Evolutionary conservation across 2,888 invertebrate species (phyloP), one percentile per base, ranked within the genome.

Genomic region (Minunthozetes semirufus): DNA sequence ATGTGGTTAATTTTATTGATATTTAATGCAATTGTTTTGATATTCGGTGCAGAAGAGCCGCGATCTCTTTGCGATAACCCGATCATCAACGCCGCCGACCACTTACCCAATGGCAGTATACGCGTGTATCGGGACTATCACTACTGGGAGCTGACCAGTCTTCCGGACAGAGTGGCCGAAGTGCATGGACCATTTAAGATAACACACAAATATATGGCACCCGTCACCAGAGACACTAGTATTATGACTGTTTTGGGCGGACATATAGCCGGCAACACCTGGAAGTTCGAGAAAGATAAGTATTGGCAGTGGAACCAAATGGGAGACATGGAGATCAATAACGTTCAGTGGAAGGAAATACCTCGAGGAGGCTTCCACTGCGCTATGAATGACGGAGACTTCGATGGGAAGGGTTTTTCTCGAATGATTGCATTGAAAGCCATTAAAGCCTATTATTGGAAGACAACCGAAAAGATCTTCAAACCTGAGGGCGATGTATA

Each of bases 131-230:
- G 61, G 8, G 61, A 27, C 27, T n/a, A 27, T 27, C 25, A 61
- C n/a, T 61, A 61, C 15, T 61, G 61, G 61, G 61, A 61, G n/a
- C 27, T 61, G 27, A 61, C 17, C 1, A n/a, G 61, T 13, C 61
- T 61, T 1, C 61, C 61, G 3, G 61, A 61, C n/a, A 61, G 61
- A 61, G 61, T 27, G 27, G 61, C 27, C 3, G 1, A 22, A 13
- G 3, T 27, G 1, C 4, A 13, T 11, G 61, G 61, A 27, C 61
- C 61, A 3, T 27, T 25, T 13, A 61, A 27, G 27, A 27, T 61
- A 8, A n/a, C 3, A 4, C n/a, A 19, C 13, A 3, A 53, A 17
- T 27, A 61, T 27, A 27, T 61, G 27, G 61, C 22, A 1, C 27
- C 61, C 3, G 29, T 61, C 15, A 25, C 8, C 1, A 19, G 15